These are phyloP conservation scores for Schizaphis graminum DNA, from an alignment of 2,888 invertebrate genomes.

Conservation along the genomic window DNA sequence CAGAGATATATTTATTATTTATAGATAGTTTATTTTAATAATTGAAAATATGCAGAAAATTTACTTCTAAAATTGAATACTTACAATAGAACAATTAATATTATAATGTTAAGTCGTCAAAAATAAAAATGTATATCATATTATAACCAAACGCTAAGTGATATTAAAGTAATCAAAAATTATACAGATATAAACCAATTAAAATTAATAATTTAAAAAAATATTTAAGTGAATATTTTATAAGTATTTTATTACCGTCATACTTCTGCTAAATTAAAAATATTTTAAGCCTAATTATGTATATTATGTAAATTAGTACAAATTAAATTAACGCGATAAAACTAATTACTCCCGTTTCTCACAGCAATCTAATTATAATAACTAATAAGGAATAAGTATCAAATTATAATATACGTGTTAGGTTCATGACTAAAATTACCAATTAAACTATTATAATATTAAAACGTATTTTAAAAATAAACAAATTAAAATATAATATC, in stretches of 20 bases:
- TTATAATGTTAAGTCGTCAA: background rate
- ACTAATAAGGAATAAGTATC: background rate
- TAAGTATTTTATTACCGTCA: background rate
- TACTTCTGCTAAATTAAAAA: background rate
- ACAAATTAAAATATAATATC: no score
- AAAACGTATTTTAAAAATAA: background rate
- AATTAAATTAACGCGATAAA: background rate
- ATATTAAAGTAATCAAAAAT: background rate
- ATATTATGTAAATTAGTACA: background rate
- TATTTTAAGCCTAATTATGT: background rate
- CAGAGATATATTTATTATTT: background rate
- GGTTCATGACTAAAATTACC: background rate
- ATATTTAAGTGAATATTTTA: background rate
- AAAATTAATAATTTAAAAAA: background rate
- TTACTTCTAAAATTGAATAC: background rate
- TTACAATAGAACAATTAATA: background rate
- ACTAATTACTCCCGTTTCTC: background rate
- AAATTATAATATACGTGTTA: background rate
- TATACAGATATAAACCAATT: background rate
- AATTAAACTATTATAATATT: background rate
- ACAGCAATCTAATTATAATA: background rate
- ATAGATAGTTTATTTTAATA: background rate
- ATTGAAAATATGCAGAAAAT: background rate
- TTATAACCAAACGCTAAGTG: background rate
- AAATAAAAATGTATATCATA: background rate